Percentiles rank a stretch among this genome's conserved stretches.
Evolutionary conservation across 2,888 invertebrate genomes (phyloP).

Genomic region (Sphaerolaimus hirsutus): DNA sequence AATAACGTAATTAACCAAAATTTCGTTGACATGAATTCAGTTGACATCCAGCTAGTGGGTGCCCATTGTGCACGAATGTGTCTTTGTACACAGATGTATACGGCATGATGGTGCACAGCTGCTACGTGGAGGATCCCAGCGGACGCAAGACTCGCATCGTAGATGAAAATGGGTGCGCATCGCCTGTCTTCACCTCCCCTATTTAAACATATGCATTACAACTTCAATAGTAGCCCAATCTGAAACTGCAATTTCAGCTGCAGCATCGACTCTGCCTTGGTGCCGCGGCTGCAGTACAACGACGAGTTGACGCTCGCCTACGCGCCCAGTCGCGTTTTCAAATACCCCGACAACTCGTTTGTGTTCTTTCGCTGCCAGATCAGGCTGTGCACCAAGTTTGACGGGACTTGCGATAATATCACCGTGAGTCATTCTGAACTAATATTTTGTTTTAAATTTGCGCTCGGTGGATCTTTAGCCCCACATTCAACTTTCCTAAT

Average conservation of each 20-base stretch:
- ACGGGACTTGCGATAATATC: constrained; percentile 3
- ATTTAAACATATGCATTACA: too few relatives aligned
- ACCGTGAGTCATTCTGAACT: too few relatives aligned
- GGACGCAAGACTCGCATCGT: constrained; percentile 3
- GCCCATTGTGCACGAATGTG: too few relatives aligned
- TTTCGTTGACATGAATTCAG: too few relatives aligned
- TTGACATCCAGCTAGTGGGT: too few relatives aligned
- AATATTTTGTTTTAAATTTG: too few relatives aligned
- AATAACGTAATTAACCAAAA: too few relatives aligned
- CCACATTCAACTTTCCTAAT: too few relatives aligned
- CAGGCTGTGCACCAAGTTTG: constrained; percentile 5
- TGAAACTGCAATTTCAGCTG: constrained; percentile 2
- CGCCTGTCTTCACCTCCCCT: neutral
- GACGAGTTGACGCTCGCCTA: constrained; percentile 4
- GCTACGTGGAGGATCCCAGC: constrained; percentile 4
- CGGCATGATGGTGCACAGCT: constrained; percentile 7
- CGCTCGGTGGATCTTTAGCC: too few relatives aligned
- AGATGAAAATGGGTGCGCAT: constrained; percentile 4
- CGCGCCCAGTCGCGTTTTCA: constrained; percentile 4
- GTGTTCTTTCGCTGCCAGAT: constrained; percentile 7
- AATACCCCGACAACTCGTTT: constrained; percentile 7
- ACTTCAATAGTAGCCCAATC: neutral
- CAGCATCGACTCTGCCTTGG: constrained; percentile 2
- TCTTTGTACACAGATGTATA: constrained; percentile 2
- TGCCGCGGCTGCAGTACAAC: constrained; percentile 5